Evolutionary conservation across 2,888 invertebrate genomes (phyloP).

Genomic region (Metopia argyrocephala): DNA sequence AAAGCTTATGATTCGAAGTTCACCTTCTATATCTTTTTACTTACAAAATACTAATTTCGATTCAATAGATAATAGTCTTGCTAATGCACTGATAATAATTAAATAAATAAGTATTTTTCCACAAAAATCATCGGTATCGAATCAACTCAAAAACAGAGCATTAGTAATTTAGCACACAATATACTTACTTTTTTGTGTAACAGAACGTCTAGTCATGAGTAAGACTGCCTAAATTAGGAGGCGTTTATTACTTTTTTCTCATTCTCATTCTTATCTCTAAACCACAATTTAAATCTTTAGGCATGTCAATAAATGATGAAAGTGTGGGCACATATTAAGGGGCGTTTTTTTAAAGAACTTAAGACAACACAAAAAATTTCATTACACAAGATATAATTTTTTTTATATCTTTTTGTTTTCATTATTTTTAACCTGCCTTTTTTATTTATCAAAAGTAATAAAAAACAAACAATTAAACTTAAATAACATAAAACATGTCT

Average conservation of each 20-base stretch:
- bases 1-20: too few relatives aligned
- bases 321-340: slow-evolving; percentile 6
- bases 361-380: background rate
- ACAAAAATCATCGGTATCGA: too few relatives aligned
- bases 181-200: too few relatives aligned
- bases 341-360: slow-evolving; percentile 22
- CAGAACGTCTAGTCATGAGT: too few relatives aligned
- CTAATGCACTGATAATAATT: too few relatives aligned
- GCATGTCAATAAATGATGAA: slow-evolving; percentile 1
- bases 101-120: too few relatives aligned
- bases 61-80: too few relatives aligned
- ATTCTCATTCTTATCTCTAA: background rate
- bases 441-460: background rate
- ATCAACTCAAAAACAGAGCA: too few relatives aligned
- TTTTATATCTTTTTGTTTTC: slow-evolving; percentile 23
- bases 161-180: too few relatives aligned
- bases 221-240: background rate
- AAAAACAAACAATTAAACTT: background rate
- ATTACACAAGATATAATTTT: slow-evolving; percentile 2
- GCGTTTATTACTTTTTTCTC: background rate
- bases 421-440: slow-evolving; percentile 5
- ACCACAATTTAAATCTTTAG: slow-evolving; percentile 8
- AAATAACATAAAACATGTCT: slow-evolving; percentile 27
- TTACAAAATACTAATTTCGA: too few relatives aligned
- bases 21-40: too few relatives aligned